These are phyloP conservation scores for Pammene fasciana DNA, from an alignment of 2,888 invertebrate species.

Conservation along the genomic window DNA sequence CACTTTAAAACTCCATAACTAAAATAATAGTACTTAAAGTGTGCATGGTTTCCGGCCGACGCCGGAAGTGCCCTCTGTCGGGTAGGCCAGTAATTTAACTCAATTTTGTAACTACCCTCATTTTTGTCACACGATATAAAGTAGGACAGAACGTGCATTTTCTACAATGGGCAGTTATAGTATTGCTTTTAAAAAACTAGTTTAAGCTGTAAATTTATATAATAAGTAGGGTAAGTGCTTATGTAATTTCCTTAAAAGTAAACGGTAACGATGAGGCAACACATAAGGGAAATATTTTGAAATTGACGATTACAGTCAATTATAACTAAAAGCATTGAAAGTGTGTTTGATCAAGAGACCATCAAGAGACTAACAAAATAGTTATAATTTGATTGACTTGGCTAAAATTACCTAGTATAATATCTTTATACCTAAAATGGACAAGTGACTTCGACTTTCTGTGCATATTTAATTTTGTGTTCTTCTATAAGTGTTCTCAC, in stretches of 20 bases:
- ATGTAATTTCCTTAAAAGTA: too few relatives aligned
- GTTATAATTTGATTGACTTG: too few relatives aligned
- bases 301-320: too few relatives aligned
- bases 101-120: conserved; percentile 22
- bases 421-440: too few relatives aligned
- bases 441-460: not conserved
- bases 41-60: conserved; percentile 56
- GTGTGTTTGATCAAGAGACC: too few relatives aligned
- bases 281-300: too few relatives aligned
- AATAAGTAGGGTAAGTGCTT: too few relatives aligned
- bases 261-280: too few relatives aligned
- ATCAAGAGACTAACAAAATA: too few relatives aligned
- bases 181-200: too few relatives aligned
- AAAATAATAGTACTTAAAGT: conserved; percentile 36
- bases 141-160: not conserved
- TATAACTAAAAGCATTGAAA: too few relatives aligned
- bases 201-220: too few relatives aligned
- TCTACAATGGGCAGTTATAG: not conserved
- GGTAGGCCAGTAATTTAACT: conserved; percentile 24
- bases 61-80: conserved; percentile 51
- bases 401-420: not conserved
- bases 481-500: conserved; percentile 1
- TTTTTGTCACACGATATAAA: not conserved
- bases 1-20: conserved; percentile 10
- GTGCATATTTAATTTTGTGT: not conserved